Base-by-base conservation (phyloP, 1,140 invertebrate species). In the Mya arenaria region DNA sequence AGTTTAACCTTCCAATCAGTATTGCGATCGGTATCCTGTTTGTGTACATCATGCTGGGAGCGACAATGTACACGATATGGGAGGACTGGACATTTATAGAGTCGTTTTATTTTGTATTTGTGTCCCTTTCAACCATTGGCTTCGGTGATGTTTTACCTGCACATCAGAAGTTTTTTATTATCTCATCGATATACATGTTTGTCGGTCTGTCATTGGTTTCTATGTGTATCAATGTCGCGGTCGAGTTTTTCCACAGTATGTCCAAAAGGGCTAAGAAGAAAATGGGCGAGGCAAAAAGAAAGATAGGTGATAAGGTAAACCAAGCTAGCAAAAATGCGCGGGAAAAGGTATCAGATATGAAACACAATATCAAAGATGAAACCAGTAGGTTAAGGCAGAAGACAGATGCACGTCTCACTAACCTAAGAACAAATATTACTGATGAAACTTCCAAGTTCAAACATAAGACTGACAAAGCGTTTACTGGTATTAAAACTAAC, bases 171-270 rank as follows among this genome's bases (percentile, higher is more conserved):
- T 97, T 96, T 85, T 97, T 98, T 96, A 97, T 85, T 3, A 72
- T 89, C 98, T 97, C 97, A 23, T 98, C 98, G 86, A 94, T 98
- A 32, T 99, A 99, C 90, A 93, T 99, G 37, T 95, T 99, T 4
- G 98, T 99, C 88, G 98, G 98, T 58, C 93, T 99, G 68, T 97
- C 98, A 0, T 93, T 99, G 19, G 98, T 98, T 36, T 87, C 88
- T 86, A 98, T 99, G 96, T 98, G 97, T 93, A 98, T 99, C 90
- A 99, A 98, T 89, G 97, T 99, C 32, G 97, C 99, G 41, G 84
- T 89, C 63, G 86, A 86, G 44, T 86, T 83, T 39, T 77, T 86
- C 55, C 37, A 52, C 30, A 36, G 44, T 13, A 60, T 55, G 28
- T 69, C 71, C 23, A 23, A 68, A 5, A 69, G 69, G 32, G 80